Base-by-base conservation (phyloP, 2,797 vertebrate species). In the Sebastolobus altivelis region DNA sequence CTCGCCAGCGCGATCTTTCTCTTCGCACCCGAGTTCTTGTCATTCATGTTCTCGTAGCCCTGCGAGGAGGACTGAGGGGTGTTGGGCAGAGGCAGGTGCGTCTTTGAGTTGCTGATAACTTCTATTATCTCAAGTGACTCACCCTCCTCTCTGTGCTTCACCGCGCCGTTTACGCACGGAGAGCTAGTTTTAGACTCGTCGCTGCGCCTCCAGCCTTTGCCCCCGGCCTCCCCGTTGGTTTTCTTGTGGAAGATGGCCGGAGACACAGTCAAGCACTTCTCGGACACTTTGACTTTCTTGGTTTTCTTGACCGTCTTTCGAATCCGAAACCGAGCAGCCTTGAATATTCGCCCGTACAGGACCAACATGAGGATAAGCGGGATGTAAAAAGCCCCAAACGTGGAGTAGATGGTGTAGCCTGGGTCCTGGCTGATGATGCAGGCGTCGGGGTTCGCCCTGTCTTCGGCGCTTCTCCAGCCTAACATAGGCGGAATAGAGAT, bases 401-500 rank as follows among this genome's bases (percentile, higher is more conserved):
- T 99, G 89, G 98, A 99, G 88, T 99, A 99, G 91, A 99, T 97
- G 22, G 98, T 99, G 93, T 99, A 99, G 78, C 97, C 97, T 3
- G 96, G 98, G 89, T 99, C 98, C 90, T 98, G 97, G 93, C 98
- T 99, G 85, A 99, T 99, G 63, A 96, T 97, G 90, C 98, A 99
- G 4, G 97, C 97, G 82, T 99, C 93, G 0, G 97, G 98, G 89
- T 98, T 88, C 6, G 97, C 97, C 80, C 98, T 96, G 95, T 99
- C 98, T 93, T 98, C 97, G 0, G 96, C 96, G 70, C 97, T 99
- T 84, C 98, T 96, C 98, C 98, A 99, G 72, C 98, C 98, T 92
- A 99, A 93, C 98, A 99, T 99, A 49, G 98, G 98, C 3, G 98
- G 98, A 82, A 99, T 99, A 77, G 98, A 99, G 91, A 99, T 97